Base-by-base conservation (phyloP, 2,113 vertebrate genomes). In the Perca schrenkii region DNA sequence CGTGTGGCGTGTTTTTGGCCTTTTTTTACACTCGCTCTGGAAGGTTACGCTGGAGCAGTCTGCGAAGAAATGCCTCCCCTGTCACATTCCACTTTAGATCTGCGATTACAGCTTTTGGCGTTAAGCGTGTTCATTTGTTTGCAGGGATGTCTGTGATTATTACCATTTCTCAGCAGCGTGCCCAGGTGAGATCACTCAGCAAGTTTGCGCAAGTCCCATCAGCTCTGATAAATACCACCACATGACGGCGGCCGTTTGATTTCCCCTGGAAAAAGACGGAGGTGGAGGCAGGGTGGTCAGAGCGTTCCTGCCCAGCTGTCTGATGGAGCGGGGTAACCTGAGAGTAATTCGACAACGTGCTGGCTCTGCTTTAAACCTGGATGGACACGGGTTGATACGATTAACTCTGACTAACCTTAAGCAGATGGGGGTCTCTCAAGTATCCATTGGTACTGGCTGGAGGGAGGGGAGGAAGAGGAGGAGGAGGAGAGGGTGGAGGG, bases 341-440 rank as follows among this genome's bases (percentile, higher is more conserved):
- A 92, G 89, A 89, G 68, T 60, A 63, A 65, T 83, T 86, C 79
- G 60, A 61, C 4, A 14, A 82, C 56, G 25, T 82, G 75, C 62
- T 22, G 22, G 53, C 79, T 80, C 81, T 46, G 79, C 87, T 78
- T 77, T 77, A 88, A 84, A 91, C 77, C 82, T 83, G 83, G 53
- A 80, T 11, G 73, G 80, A 77, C 77, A 50, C 25, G 58, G 79
- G 79, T 83, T 66, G 73, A 89, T 80, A 25, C 56, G 43, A 83
- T 89, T 89, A 91, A 77, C 84, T 82, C 74, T 79, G 77, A 69
- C 75, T 83, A 90, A 91, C 88, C 73, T 92, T 70, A 75, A 82
- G 88, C 86, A 91, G 86, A 89, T 84, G 75, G 84, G 49, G 63
- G 68, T 77, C 40, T 85, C 80, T 64, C 60, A 77, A 57, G 78